phyloP scores from a whole-genome alignment of 2,797 vertebrate genomes.

The Eurystomus glaucurus region DNA sequence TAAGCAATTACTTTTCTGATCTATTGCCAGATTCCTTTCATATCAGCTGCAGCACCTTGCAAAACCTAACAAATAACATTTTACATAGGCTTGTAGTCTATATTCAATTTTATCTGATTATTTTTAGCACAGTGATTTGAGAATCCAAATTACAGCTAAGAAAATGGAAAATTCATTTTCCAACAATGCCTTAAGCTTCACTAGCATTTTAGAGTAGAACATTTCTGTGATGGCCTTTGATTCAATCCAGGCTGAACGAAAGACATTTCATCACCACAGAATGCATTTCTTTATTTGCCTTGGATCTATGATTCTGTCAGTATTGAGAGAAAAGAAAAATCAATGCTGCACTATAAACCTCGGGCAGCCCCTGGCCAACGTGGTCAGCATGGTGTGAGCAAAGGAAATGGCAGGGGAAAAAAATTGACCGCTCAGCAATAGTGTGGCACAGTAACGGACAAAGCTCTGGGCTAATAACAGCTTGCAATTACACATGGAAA shows the following conservation, averaged over 20 bases:
- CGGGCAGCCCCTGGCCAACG: constrained; percentile 87
- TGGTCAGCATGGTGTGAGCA: constrained; percentile 88
- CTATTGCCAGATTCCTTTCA: constrained; percentile 53
- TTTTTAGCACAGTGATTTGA: constrained; percentile 79
- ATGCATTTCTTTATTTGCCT: constrained; percentile 92
- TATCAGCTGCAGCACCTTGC: constrained; percentile 48
- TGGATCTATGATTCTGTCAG: constrained; percentile 98
- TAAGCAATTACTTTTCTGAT: constrained; percentile 73
- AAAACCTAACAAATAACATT: constrained; percentile 66
- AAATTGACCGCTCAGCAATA: constrained; percentile 89
- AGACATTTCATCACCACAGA: constrained; percentile 89
- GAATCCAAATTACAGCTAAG: constrained; percentile 89
- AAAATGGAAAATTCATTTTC: constrained; percentile 86
- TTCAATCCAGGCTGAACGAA: constrained; percentile 87
- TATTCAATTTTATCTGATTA: constrained; percentile 77
- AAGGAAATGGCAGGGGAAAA: constrained; percentile 88
- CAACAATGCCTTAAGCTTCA: constrained; percentile 82
- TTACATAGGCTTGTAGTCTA: constrained; percentile 74
- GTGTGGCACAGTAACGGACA: constrained; percentile 85
- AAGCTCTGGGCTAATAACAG: constrained; percentile 88
- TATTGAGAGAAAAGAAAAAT: constrained; percentile 97
- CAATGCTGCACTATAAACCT: constrained; percentile 92
- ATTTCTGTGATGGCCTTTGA: constrained; percentile 87
- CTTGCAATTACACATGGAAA: constrained; percentile 89
- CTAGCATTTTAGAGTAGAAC: constrained; percentile 81